These are phyloP conservation scores for Sminthopsis crassicaudata DNA, from an alignment of 2,113 vertebrate species.

Conservation along the genomic window DNA sequence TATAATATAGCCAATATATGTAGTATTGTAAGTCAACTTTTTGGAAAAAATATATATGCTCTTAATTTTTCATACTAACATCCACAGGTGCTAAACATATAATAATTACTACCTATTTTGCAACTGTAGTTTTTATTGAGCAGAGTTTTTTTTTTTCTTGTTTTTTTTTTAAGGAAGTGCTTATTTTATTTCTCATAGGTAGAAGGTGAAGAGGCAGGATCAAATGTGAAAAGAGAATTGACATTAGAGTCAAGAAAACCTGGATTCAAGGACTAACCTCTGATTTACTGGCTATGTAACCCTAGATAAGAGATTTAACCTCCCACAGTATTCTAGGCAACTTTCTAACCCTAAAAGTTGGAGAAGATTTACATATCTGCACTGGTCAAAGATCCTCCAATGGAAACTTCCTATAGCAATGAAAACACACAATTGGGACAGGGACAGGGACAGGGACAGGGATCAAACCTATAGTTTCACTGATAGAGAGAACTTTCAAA, in stretches of 20 bases:
- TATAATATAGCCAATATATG: background rate
- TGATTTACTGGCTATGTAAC: background rate
- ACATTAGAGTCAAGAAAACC: background rate
- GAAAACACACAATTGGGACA: background rate
- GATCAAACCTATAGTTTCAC: background rate
- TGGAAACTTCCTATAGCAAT: background rate
- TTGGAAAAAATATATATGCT: conserved; percentile 19
- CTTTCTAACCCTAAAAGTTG: background rate
- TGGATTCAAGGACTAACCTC: background rate
- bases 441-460: background rate
- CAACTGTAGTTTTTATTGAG: background rate
- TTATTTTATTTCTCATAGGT: background rate
- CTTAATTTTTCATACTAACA: conserved; percentile 1
- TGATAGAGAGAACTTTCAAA: background rate
- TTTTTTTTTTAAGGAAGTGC: background rate
- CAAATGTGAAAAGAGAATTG: background rate
- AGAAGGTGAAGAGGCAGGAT: background rate
- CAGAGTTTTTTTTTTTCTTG: background rate
- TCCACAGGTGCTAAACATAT: conserved; percentile 34
- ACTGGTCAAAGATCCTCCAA: background rate
- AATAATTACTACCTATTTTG: conserved; percentile 36
- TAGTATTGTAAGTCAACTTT: background rate
- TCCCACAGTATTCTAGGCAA: background rate
- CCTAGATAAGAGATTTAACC: background rate
- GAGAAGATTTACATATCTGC: background rate